Evolutionary conservation across 2,888 invertebrate genomes (phyloP).

Genomic region (Cephalotes varians): DNA sequence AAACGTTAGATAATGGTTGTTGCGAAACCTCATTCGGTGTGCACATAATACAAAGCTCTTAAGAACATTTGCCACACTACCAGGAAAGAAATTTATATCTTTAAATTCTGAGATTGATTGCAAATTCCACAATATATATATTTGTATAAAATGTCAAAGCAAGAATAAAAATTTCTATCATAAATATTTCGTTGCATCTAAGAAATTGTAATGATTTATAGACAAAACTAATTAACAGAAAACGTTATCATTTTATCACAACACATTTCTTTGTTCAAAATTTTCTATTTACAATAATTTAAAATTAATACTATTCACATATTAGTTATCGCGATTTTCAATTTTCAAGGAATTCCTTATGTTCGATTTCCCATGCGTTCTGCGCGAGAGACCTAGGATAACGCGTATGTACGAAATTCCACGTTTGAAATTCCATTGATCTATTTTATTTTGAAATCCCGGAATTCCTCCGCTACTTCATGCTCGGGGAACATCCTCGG

Average conservation of each 20-base stretch:
- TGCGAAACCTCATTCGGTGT: not conserved
- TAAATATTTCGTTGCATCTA: not conserved
- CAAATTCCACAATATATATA: not conserved
- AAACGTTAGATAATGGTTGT: constrained; percentile 13
- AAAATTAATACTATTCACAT: not conserved
- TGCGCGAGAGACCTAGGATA: not conserved
- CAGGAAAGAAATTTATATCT: not conserved
- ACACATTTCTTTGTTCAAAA: not conserved
- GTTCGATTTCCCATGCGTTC: not conserved
- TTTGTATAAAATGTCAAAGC: not conserved
- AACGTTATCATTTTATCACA: not conserved
- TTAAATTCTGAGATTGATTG: not conserved
- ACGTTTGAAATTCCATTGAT: not conserved
- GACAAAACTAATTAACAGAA: not conserved
- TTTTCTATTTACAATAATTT: not conserved
- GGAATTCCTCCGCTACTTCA: constrained; percentile 18
- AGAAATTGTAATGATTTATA: not conserved
- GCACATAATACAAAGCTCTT: not conserved
- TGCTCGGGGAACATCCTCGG: not conserved
- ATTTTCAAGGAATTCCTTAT: not conserved
- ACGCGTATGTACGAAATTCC: not conserved
- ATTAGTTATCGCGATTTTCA: not conserved
- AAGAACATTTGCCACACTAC: not conserved
- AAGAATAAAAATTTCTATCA: not conserved
- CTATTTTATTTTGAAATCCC: constrained; percentile 14